These are phyloP conservation scores for Tautogolabrus adspersus DNA, from an alignment of 2,113 vertebrate genomes.

Conservation along the genomic window DNA sequence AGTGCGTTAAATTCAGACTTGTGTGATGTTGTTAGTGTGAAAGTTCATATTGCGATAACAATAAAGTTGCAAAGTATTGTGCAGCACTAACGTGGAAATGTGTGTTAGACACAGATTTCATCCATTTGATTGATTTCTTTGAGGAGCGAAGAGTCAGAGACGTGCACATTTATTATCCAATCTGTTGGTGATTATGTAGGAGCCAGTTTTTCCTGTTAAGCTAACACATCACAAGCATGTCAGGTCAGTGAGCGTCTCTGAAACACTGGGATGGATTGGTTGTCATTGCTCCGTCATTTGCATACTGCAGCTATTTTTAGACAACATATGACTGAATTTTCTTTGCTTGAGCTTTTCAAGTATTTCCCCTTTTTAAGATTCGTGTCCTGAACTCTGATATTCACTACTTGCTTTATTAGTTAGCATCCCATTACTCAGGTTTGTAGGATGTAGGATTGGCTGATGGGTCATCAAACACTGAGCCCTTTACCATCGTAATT, in stretches of 20 bases:
- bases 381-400: background rate
- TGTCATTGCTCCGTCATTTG: conserved; percentile 55
- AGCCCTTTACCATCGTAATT: background rate
- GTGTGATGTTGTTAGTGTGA: no score
- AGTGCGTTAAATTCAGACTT: no score
- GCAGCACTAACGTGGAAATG: no score
- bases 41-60: no score
- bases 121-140: conserved; percentile 24
- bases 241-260: conserved; percentile 57
- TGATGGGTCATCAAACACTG: background rate
- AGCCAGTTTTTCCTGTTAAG: conserved; percentile 9
- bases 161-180: background rate
- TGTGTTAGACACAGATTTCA: background rate
- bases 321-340: conserved; percentile 18
- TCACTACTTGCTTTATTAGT: background rate
- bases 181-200: conserved; percentile 5
- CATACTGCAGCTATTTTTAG: conserved; percentile 62
- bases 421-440: background rate
- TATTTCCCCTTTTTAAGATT: background rate
- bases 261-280: conserved; percentile 60
- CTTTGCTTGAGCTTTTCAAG: background rate
- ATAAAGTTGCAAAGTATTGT: no score
- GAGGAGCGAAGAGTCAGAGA: background rate
- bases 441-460: background rate
- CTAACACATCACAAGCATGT: conserved; percentile 18